These are phyloP conservation scores for Ophthalmolycus amberensis DNA, from an alignment of 2,113 vertebrate species.

Conservation along the genomic window DNA sequence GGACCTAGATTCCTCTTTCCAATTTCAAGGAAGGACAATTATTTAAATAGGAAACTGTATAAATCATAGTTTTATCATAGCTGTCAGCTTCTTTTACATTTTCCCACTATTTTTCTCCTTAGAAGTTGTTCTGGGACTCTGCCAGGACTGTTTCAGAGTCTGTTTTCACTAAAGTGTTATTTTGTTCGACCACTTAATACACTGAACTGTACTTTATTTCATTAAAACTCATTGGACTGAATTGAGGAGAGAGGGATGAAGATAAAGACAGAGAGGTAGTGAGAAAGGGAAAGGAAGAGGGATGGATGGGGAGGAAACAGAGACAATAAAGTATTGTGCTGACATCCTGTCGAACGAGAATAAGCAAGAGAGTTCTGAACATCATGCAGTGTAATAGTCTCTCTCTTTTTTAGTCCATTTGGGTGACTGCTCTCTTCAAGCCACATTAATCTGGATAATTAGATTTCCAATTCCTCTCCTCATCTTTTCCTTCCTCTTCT, in stretches of 20 bases:
- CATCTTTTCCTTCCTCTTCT: background rate
- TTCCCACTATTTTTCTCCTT: background rate
- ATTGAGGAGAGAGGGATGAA: background rate
- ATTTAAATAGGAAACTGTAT: background rate
- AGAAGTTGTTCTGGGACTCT: background rate
- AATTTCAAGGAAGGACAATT: background rate
- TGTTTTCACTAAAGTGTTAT: background rate
- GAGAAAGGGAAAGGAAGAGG: background rate
- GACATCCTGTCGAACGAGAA: constrained; percentile 45
- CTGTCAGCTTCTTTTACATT: background rate
- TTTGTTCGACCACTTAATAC: background rate
- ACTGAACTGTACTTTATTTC: constrained; percentile 23
- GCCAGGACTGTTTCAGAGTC: background rate
- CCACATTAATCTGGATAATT: constrained; percentile 84
- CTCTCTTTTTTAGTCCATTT: constrained; percentile 64
- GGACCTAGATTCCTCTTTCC: background rate
- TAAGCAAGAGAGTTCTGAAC: constrained; percentile 8
- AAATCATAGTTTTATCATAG: background rate
- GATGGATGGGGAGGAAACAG: background rate
- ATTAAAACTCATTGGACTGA: constrained; percentile 32
- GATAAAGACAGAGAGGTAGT: background rate
- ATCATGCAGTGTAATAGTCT: constrained; percentile 26
- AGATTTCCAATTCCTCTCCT: constrained; percentile 51
- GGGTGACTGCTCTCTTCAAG: constrained; percentile 75
- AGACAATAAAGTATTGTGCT: constrained; percentile 18